phyloP scores from a whole-genome alignment of 2,113 vertebrate genomes.

The Tachycineta bicolor region DNA sequence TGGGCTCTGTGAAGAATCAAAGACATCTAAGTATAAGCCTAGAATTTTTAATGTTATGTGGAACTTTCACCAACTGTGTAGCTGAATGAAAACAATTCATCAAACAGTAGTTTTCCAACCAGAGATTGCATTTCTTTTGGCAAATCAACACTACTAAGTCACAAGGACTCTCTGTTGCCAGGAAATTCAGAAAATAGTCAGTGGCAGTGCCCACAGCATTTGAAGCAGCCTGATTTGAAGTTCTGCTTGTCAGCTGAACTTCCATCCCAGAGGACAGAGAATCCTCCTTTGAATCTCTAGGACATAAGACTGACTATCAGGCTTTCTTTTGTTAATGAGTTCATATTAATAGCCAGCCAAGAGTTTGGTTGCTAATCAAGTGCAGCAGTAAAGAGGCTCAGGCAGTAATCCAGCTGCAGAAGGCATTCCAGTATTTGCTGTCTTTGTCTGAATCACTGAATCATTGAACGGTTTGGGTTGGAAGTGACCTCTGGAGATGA shows the following conservation, averaged over 20 bases:
- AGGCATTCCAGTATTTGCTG: background rate
- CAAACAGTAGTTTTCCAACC: background rate
- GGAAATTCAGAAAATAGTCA: background rate
- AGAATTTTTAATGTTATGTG: conserved; percentile 20
- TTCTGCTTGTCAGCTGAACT: conserved; percentile 15
- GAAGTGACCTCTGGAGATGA: background rate
- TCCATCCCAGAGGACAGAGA: background rate
- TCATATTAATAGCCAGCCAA: conserved; percentile 21
- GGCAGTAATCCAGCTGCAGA: conserved; percentile 7
- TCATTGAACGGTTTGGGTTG: background rate
- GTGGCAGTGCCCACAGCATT: background rate
- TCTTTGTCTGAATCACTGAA: background rate
- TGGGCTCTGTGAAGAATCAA: conserved; percentile 18
- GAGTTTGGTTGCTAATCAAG: background rate
- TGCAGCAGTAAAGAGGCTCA: background rate
- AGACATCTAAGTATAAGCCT: background rate
- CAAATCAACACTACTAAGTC: conserved; percentile 19
- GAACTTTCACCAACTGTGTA: conserved; percentile 4
- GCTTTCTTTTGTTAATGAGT: conserved; percentile 1
- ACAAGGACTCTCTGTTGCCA: conserved; percentile 14
- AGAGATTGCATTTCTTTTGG: conserved; percentile 19
- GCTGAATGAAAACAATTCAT: conserved; percentile 45
- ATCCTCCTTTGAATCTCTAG: conserved; percentile 4
- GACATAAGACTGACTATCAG: background rate
- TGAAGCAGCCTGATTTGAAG: conserved; percentile 18